Conservation (phyloP, 1,140 invertebrate genomes). For the Drosophila truncata region DNA sequence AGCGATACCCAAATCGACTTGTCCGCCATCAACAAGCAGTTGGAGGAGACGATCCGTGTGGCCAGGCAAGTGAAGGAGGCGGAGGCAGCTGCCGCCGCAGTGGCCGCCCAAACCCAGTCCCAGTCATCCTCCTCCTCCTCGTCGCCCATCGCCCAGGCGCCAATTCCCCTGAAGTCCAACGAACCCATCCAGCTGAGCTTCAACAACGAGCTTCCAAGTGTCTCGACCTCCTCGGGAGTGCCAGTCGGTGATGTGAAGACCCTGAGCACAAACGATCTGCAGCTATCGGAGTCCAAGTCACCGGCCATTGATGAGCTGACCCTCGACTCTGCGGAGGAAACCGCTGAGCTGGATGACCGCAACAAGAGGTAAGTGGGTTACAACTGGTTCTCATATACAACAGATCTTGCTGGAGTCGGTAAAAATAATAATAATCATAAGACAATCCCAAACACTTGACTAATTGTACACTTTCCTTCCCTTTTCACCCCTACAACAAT, state of each 20-base stretch:
- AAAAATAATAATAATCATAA: not conserved
- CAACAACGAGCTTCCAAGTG: slow-evolving; percentile 85
- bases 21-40: slow-evolving; percentile 82
- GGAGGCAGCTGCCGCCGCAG: slow-evolving; percentile 71
- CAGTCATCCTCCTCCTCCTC: slow-evolving; percentile 25
- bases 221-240: slow-evolving; percentile 11
- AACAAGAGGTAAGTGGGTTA: slow-evolving; percentile 88
- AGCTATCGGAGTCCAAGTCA: slow-evolving; percentile 86
- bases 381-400: not conserved
- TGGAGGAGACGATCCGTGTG: slow-evolving; percentile 84
- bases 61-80: slow-evolving; percentile 83
- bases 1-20: slow-evolving; percentile 83
- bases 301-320: slow-evolving; percentile 87
- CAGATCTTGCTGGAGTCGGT: not conserved
- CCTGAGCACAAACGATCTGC: slow-evolving; percentile 74
- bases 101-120: slow-evolving; percentile 49
- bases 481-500: slow-evolving; percentile 19
- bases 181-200: slow-evolving; percentile 82
- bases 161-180: slow-evolving; percentile 74
- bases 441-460: slow-evolving; percentile 13
- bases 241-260: slow-evolving; percentile 56
- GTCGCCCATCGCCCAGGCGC: slow-evolving; percentile 61
- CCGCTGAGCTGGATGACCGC: slow-evolving; percentile 90
- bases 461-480: slow-evolving; percentile 45
- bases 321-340: slow-evolving; percentile 87